Evolutionary conservation across 2,888 invertebrate species (phyloP), one percentile per base, ranked within the genome.

Genomic region (Drosophila picticornis): DNA sequence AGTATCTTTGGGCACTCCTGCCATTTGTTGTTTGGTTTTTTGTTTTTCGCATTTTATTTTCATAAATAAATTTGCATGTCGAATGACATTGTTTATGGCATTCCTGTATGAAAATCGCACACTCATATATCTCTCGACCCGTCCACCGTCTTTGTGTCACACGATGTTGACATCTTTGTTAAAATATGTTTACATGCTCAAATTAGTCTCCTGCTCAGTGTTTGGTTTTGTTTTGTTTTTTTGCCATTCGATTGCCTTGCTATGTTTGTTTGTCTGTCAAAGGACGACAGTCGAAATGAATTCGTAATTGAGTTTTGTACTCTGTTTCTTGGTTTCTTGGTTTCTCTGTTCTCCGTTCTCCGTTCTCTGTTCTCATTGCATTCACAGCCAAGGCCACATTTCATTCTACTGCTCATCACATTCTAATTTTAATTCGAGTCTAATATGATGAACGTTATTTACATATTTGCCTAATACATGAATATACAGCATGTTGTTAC

Each of bases 61-160:
- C 87, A 88, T 88, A 88, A 88, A 88, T 90, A 88, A 88, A 88
- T 88, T 88, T 88, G 87, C 87, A 90, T 88, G 91, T 83, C 81
- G 90, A 88, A 90, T 88, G 88, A 90, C 90, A 90, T 88, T 88
- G 87, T 88, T 88, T 90, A 88, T 88, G 90, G 81, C 76, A 90
- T 90, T 90, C 73, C 88, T 89, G 90, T 87, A 90, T 81, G 90
- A 86, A 52, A 61, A 16, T 27, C 60, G 78, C 87, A 77, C 67
- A 53, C 77, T 59, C 53, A 65, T 52, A 81, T 52, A 60, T 73
- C 62, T 80, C 27, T 50, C 43, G 46, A 36, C 48, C 65, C 61
- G 51, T 72, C 59, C 66, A 67, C 50, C 63, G 81, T 80, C 83
- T 72, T 80, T 79, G 80, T 84, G 88, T 88, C 90, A 85, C 81